phyloP scores from a whole-genome alignment of 2,797 vertebrate species.

The Oreortyx pictus region DNA sequence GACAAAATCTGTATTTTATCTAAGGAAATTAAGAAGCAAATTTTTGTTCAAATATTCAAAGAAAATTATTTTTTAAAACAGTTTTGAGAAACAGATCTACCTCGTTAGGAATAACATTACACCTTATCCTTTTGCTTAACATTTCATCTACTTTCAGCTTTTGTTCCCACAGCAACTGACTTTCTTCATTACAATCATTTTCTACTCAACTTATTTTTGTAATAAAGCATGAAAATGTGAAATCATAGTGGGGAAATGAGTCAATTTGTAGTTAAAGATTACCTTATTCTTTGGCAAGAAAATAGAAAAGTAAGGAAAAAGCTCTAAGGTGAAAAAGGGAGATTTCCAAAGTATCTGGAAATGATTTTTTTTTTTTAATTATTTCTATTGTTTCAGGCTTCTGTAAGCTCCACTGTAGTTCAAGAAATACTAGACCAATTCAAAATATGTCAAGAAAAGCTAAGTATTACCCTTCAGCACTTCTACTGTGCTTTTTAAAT shows the following conservation, averaged over 20 bases:
- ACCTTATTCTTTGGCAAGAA: background rate
- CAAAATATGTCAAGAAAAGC: background rate
- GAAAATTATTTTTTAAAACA: background rate
- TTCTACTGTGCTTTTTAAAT: background rate
- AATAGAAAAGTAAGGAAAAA: background rate
- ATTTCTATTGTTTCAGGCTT: background rate
- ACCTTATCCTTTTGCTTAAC: background rate
- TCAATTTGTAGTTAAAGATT: background rate
- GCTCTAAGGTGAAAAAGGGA: background rate
- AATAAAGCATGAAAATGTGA: background rate
- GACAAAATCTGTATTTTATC: background rate
- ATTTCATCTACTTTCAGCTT: background rate
- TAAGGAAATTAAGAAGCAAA: background rate
- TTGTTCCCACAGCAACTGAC: background rate
- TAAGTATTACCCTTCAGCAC: background rate
- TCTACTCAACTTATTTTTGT: background rate
- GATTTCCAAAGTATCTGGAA: background rate
- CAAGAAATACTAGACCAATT: background rate
- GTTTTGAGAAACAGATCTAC: background rate
- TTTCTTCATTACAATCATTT: background rate
- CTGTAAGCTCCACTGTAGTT: background rate
- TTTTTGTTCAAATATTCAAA: background rate
- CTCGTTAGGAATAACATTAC: background rate
- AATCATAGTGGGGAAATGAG: background rate
- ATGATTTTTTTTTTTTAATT: background rate